These are phyloP conservation scores for Drosophila rellima DNA, from an alignment of 2,888 invertebrate genomes.

Conservation along the genomic window DNA sequence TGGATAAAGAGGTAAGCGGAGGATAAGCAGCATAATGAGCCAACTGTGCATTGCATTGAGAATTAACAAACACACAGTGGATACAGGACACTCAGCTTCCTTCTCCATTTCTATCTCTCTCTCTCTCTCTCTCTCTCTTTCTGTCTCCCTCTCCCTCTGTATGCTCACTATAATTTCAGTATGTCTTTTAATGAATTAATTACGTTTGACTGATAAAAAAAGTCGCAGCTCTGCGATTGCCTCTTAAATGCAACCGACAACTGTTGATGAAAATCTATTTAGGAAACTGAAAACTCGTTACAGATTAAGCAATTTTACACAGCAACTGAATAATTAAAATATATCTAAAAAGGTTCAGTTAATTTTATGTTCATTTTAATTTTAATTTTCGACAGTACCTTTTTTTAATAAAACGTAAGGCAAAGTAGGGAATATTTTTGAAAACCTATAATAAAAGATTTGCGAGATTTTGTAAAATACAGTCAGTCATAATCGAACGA, in stretches of 20 bases:
- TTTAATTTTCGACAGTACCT: not conserved
- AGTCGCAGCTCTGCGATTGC: conserved; percentile 43
- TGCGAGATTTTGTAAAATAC: no score
- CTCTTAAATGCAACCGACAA: conserved; percentile 13
- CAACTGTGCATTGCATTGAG: conserved; percentile 38
- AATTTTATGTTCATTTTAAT: no score
- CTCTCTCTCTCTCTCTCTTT: not conserved
- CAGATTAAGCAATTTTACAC: conserved; percentile 2
- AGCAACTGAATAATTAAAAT: not conserved
- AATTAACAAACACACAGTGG: conserved; percentile 25
- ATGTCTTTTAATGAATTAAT: conserved; percentile 66
- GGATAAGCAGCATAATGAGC: conserved; percentile 71
- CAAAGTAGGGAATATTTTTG: no score
- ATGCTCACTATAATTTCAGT: conserved; percentile 7
- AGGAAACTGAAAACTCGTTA: not conserved
- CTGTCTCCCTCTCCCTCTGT: not conserved
- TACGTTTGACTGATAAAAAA: conserved; percentile 71
- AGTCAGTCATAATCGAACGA: no score
- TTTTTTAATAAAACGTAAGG: not conserved
- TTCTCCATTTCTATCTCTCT: not conserved
- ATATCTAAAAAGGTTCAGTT: not conserved
- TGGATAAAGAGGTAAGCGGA: conserved; percentile 19
- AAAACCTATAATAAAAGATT: no score
- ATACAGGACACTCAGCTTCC: conserved; percentile 46
- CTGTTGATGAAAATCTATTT: conserved; percentile 6